Percentiles rank a stretch among this genome's conserved stretches.
Conservation (phyloP, 35 echinoderm and acorn worm genomes). For the Ophioderma brevispina region DNA sequence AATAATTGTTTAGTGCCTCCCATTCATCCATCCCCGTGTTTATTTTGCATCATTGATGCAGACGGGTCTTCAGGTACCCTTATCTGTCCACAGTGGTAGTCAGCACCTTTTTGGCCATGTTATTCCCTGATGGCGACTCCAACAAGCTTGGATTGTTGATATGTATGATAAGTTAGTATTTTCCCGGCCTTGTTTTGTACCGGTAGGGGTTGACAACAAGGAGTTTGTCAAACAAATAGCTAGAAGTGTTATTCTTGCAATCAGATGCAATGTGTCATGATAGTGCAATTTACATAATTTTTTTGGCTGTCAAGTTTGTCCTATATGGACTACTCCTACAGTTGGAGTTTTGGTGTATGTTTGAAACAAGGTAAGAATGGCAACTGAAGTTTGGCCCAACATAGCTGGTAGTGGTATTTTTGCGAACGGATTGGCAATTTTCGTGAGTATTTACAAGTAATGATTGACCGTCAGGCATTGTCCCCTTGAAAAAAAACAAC, state of each 20-base stretch:
- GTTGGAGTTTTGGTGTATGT: too few species aligned
- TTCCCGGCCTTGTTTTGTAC: not conserved
- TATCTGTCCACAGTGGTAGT: not conserved
- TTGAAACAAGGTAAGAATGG: too few species aligned
- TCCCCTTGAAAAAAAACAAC: too few species aligned
- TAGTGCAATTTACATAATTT: too few species aligned
- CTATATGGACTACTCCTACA: too few species aligned
- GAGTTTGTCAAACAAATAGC: not conserved
- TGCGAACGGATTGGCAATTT: too few species aligned
- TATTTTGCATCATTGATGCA: slow-evolving; percentile 8
- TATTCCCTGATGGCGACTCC: not conserved
- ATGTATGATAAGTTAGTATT: not conserved
- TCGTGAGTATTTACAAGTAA: too few species aligned
- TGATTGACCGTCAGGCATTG: too few species aligned
- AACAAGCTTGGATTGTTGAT: not conserved
- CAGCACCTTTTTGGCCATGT: slow-evolving; percentile 28
- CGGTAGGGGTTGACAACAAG: not conserved
- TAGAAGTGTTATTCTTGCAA: not conserved
- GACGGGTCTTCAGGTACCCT: not conserved
- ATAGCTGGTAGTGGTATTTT: too few species aligned
- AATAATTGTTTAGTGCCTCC: slow-evolving; percentile 38
- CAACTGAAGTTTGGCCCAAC: too few species aligned
- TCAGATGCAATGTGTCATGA: too few species aligned
- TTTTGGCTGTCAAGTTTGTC: too few species aligned
- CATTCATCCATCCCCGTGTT: not conserved